phyloP scores from a whole-genome alignment of 2,888 invertebrate genomes.

The Melanchra persicariae region DNA sequence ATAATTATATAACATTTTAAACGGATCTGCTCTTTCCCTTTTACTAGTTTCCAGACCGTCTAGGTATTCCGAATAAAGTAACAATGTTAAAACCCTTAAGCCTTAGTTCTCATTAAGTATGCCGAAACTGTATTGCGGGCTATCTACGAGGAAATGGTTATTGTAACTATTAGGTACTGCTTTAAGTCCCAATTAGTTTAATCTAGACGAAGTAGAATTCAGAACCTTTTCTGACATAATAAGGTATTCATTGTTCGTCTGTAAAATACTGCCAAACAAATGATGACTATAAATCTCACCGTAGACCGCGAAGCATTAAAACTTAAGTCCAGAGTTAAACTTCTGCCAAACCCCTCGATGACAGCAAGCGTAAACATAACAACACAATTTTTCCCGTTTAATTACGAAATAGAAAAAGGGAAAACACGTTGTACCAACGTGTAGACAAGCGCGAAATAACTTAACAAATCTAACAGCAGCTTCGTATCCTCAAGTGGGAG shows the following conservation, averaged over 20 bases:
- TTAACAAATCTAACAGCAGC: conserved; percentile 58
- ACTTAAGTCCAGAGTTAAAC: neutral
- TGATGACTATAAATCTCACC: too few species aligned
- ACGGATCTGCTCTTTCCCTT: neutral
- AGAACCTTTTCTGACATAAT: neutral
- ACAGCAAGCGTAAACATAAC: conserved; percentile 13
- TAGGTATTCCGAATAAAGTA: conserved; percentile 9
- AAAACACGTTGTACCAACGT: conserved; percentile 19
- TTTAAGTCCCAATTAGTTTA: conserved; percentile 1
- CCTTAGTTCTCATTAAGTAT: conserved; percentile 22
- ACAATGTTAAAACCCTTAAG: conserved; percentile 26
- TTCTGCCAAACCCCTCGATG: neutral
- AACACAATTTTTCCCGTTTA: conserved; percentile 36
- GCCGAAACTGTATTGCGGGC: conserved; percentile 28
- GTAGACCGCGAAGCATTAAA: neutral
- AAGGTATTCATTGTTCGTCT: neutral
- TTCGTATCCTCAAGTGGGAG: conserved; percentile 62
- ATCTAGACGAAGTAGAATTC: neutral
- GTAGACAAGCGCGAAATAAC: conserved; percentile 59
- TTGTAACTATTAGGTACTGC: conserved; percentile 9
- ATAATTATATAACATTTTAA: neutral
- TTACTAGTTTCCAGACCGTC: neutral
- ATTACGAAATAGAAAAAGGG: conserved; percentile 30
- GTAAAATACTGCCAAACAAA: too few species aligned
- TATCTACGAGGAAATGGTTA: conserved; percentile 30